These are phyloP conservation scores for Heliconius ethilla DNA, from an alignment of 2,888 invertebrate species.

Conservation along the genomic window DNA sequence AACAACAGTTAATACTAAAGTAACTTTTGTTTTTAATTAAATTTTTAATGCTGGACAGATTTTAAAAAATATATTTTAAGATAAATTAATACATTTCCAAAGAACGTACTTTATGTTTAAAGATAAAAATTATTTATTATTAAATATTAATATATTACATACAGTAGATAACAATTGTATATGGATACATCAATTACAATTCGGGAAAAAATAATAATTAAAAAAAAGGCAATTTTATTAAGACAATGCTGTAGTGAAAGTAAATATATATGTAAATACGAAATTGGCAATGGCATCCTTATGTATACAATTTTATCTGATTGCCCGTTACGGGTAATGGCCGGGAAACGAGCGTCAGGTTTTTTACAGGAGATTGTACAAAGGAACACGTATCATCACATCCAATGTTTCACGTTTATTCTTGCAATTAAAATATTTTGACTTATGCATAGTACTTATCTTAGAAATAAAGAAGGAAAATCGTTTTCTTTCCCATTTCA, in stretches of 20 bases:
- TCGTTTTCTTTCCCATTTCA: too few relatives aligned
- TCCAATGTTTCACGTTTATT: neutral
- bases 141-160: too few relatives aligned
- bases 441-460: neutral
- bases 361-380: constrained; percentile 1
- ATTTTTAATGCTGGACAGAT: neutral
- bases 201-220: too few relatives aligned
- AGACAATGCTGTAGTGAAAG: neutral
- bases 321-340: constrained; percentile 20
- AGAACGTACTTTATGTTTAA: too few relatives aligned
- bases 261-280: constrained; percentile 11
- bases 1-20: neutral
- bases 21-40: neutral
- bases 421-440: neutral
- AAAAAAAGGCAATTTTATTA: neutral
- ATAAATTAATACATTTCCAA: too few relatives aligned
- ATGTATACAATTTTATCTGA: constrained; percentile 20
- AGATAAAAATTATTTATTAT: too few relatives aligned
- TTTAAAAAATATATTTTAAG: neutral
- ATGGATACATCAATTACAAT: too few relatives aligned
- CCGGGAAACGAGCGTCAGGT: constrained; percentile 9
- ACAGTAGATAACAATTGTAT: too few relatives aligned
- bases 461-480: too few relatives aligned
- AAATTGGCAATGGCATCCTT: constrained; percentile 19
- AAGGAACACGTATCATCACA: neutral